A percentile compares a stretch with the other conserved stretches of the same genome.
Evolutionary conservation across 2,888 invertebrate species (phyloP).

Genomic region (Quadroppia sp.): DNA sequence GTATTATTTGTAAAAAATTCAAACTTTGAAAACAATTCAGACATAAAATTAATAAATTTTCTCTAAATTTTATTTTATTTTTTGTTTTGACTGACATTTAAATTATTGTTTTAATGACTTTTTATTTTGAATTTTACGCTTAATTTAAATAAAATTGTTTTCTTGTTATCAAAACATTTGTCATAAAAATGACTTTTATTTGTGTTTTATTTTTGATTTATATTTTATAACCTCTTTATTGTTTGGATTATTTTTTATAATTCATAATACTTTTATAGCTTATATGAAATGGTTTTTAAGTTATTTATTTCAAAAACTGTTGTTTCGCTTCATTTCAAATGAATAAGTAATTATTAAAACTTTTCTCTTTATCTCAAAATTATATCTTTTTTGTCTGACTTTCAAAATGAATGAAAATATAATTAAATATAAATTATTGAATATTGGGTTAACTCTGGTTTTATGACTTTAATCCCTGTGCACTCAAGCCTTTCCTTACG

Average conservation of each 20-base stretch:
- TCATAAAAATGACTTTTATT: background rate
- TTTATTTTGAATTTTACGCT: background rate
- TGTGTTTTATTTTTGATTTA: background rate
- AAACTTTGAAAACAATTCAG: too few relatives aligned
- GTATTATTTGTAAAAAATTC: too few relatives aligned
- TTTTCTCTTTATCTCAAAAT: background rate
- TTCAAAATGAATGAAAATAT: background rate
- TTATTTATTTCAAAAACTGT: background rate
- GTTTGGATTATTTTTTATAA: too few relatives aligned
- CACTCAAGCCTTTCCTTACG: background rate
- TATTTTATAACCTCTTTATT: background rate
- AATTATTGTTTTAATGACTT: background rate
- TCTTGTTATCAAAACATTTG: background rate
- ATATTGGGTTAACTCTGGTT: background rate
- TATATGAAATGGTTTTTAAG: background rate
- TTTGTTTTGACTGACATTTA: background rate
- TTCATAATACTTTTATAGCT: too few relatives aligned
- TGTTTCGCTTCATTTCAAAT: background rate
- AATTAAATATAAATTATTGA: background rate
- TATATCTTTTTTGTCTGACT: background rate
- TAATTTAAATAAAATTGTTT: background rate
- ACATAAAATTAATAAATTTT: too few relatives aligned
- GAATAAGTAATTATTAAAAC: background rate
- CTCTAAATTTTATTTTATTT: background rate
- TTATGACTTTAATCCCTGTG: background rate